Evolutionary conservation across 2,113 vertebrate species (phyloP), one percentile per base, ranked within the genome.

Genomic region (Phrynosoma platyrhinos): DNA sequence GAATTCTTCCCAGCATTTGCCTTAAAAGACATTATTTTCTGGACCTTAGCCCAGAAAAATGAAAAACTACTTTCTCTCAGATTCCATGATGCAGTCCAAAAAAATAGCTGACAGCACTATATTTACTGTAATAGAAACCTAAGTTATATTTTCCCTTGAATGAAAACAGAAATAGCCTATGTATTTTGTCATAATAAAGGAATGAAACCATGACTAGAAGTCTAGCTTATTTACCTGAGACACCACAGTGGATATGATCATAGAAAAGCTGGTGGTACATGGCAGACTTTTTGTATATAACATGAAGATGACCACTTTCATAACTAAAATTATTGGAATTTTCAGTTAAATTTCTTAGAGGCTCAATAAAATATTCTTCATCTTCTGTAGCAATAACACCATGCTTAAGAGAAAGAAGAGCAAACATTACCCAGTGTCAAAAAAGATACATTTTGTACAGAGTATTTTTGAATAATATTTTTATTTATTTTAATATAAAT

Each of bases 321-420:
- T 97, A 98, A 96, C 93, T 97, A 95, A 98, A 97, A 92, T 98
- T 95, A 95, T 96, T 97, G 94, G 98, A 97, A 96, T 98, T 96
- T 96, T 97, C 96, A 95, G 97, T 98, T 96, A 97, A 95, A 94
- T 99, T 98, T 96, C 97, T 98, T 97, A 99, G 98, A 95, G 99
- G 99, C 95, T 99, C 99, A 97, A 99, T 99, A 97, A 99, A 98
- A 98, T 99, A 99, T 89, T 99, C 98, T 90, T 99, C 99, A 94
- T 99, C 98, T 97, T 99, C 98, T 94, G 99, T 99, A 95, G 98
- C 98, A 97, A 99, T 99, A 92, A 99, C 97, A 88, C 99, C 99
- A 86, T 99, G 98, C 99, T 99, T 97, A 95, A 97, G 94, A 62
- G 74, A 83, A 79, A 81, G 87, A 83, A 77, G 20, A 74, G 90